Conservation (phyloP, 2,113 vertebrate genomes). For the Sander lucioperca region DNA sequence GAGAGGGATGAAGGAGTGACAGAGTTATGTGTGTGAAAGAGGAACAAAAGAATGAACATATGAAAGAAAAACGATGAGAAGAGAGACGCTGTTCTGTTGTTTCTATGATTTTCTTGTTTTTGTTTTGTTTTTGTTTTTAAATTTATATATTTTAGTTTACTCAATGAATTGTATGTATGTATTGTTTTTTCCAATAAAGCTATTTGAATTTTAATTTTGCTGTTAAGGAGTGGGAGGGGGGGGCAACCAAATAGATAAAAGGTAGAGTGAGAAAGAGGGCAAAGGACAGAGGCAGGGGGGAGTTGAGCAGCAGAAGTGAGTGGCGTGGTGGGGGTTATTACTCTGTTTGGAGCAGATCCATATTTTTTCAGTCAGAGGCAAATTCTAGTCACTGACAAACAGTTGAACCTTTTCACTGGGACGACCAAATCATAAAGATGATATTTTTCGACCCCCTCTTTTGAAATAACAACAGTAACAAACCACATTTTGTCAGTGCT, state of each 20-base stretch:
- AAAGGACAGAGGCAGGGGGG: slow-evolving; percentile 1
- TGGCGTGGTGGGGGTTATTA: slow-evolving; percentile 18
- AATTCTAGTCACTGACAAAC: slow-evolving; percentile 11
- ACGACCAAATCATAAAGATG: neutral
- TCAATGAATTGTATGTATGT: no score
- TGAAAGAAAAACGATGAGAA: slow-evolving; percentile 1
- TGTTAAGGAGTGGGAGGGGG: no score
- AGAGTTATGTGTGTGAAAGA: neutral
- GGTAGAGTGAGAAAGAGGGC: slow-evolving; percentile 8
- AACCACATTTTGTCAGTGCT: neutral
- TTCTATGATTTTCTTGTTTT: no score
- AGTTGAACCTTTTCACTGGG: slow-evolving; percentile 6
- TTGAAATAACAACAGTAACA: neutral
- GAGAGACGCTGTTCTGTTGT: neutral
- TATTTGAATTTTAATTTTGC: no score
- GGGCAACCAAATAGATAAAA: neutral
- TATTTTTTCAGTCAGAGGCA: slow-evolving; percentile 46
- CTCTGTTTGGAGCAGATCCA: slow-evolving; percentile 43
- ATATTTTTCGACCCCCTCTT: neutral
- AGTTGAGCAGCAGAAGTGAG: slow-evolving; percentile 51
- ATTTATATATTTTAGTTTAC: no score
- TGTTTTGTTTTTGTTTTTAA: no score
- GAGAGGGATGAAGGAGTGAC: neutral
- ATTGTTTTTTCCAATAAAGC: no score
- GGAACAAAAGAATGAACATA: neutral